phyloP scores from a whole-genome alignment of 2,797 vertebrate genomes.

The Syngnathus acus region DNA sequence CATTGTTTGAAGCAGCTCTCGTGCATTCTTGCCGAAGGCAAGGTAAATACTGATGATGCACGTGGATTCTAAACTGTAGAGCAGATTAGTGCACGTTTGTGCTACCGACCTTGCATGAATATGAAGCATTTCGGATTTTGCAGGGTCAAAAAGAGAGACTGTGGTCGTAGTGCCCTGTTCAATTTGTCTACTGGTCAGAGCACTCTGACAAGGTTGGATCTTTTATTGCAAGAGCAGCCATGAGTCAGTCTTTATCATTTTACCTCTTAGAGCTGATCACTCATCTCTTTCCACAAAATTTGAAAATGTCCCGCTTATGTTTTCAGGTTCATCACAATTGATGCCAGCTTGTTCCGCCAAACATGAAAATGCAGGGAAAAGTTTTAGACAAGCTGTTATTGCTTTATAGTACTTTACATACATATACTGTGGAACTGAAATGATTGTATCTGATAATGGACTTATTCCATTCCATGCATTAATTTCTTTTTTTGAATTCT shows the following conservation, averaged over 20 bases:
- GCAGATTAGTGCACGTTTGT: background rate
- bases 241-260: background rate
- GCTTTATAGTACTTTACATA: background rate
- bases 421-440: background rate
- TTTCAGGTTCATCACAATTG: background rate
- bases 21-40: background rate
- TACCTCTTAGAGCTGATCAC: background rate
- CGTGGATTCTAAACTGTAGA: background rate
- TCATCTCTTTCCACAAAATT: background rate
- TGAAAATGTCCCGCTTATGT: background rate
- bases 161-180: background rate
- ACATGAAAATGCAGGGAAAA: background rate
- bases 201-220: background rate
- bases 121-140: too few relatives aligned
- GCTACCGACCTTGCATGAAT: background rate
- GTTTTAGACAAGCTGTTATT: background rate
- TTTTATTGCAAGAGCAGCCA: background rate
- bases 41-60: background rate
- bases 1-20: background rate
- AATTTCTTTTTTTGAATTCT: background rate
- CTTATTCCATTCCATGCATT: background rate
- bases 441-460: background rate
- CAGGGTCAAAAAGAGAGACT: background rate
- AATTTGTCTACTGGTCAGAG: conserved; percentile 6
- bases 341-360: background rate